Evolutionary conservation across 2,888 invertebrate genomes (phyloP).

Genomic region (Aporophyla lueneburgensis): DNA sequence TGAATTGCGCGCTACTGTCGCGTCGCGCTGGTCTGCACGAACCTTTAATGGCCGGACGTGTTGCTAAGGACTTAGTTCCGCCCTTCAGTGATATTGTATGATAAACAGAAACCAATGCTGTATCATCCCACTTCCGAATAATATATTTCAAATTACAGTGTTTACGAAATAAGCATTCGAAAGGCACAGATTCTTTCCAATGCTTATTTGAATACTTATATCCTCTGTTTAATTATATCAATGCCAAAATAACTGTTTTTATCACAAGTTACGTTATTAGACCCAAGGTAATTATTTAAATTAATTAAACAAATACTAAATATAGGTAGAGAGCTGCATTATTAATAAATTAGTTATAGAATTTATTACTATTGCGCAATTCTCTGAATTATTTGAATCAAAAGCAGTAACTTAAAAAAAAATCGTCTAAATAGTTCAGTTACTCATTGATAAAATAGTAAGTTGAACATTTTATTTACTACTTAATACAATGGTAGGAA

Average conservation of each 20-base stretch:
- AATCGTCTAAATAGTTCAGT: background rate
- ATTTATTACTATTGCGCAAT: background rate
- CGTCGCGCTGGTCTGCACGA: too few relatives aligned
- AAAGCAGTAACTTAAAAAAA: background rate
- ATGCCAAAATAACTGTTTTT: background rate
- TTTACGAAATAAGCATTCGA: background rate
- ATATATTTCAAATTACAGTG: background rate
- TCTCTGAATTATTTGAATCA: background rate
- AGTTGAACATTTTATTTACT: background rate
- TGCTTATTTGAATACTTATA: background rate
- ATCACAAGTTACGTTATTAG: background rate
- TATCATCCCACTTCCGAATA: background rate
- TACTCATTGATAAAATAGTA: background rate
- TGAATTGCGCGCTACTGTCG: too few relatives aligned
- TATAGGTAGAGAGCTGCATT: background rate
- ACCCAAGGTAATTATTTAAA: constrained; percentile 4
- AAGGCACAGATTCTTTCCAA: background rate
- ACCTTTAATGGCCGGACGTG: too few relatives aligned
- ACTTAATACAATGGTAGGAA: background rate
- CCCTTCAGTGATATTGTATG: background rate
- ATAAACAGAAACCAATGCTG: background rate
- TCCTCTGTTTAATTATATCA: background rate
- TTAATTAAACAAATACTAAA: background rate
- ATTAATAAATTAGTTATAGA: background rate
- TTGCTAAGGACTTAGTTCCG: background rate